Evolutionary conservation across 1,140 invertebrate species (phyloP).

Genomic region (Nephila pilipes): DNA sequence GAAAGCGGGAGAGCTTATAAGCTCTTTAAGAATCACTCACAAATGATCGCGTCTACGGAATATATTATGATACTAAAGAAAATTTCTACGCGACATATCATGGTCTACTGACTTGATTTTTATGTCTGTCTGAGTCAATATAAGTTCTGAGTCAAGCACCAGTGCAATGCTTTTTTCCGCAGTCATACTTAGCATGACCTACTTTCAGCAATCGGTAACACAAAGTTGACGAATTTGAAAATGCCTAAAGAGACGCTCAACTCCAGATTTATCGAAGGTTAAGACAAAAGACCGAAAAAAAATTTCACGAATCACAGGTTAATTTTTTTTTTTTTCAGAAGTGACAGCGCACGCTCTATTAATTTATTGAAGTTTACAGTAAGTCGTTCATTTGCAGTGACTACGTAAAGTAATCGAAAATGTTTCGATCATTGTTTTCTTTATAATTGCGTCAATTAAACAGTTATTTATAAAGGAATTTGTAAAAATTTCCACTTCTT

Average conservation of each 20-base stretch:
- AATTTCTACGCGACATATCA: neutral
- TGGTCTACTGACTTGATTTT: neutral
- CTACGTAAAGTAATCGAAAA: neutral
- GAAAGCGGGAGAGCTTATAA: too few relatives aligned
- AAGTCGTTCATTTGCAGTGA: neutral
- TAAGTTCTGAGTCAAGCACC: slow-evolving; percentile 5
- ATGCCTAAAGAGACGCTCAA: neutral
- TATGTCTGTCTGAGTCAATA: slow-evolving; percentile 5
- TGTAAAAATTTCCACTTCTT: too few relatives aligned
- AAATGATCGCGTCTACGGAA: neutral
- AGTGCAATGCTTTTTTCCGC: slow-evolving; percentile 19
- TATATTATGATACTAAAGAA: neutral
- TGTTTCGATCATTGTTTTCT: neutral
- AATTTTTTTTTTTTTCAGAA: neutral
- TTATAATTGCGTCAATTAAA: too few relatives aligned
- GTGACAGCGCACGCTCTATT: neutral
- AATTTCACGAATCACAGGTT: too few relatives aligned
- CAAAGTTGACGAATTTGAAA: neutral
- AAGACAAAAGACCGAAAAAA: neutral
- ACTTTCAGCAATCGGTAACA: neutral
- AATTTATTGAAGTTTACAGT: neutral
- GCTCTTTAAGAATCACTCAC: neutral
- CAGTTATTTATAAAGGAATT: too few relatives aligned
- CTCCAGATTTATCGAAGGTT: neutral
- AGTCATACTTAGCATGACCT: neutral